Base-by-base conservation (phyloP, 2,113 vertebrate species). In the Callospermophilus lateralis region DNA sequence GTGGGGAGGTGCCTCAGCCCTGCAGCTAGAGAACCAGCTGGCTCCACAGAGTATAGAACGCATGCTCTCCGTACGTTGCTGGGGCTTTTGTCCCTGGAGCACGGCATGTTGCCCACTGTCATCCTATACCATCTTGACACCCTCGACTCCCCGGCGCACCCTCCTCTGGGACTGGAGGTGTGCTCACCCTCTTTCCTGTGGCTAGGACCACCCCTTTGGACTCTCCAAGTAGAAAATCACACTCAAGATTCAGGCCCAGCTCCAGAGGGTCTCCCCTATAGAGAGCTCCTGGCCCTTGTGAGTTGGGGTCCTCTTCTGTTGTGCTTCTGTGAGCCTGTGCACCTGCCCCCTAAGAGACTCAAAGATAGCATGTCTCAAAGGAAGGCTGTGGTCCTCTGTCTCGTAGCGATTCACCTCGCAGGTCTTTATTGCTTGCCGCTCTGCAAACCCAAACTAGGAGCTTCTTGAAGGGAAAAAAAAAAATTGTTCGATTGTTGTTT, bases 361-460 rank as follows among this genome's bases (percentile, higher is more conserved):
- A 32, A 30, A 87, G 51, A 28, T 28, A 24, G 1, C 17, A 24
- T 3, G 0, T 26, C 17, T 22, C 68, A 67, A 87, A n/a, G 24
- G 84, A n/a, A 89, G 48, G 5, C 24, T 68, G 24, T 6, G 34
- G 15, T 34, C 19, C 22, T 68, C 20, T 42, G 19, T 15, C 48
- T 79, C 9, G 20, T 22, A 19, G 37, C 42, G 37, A 55, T 78
- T 28, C 63, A 72, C 55, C 92, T 90, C 53, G 6, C 1, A 72
- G 39, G 37, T 79, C 58, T 32, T 68, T 39, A 70, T 24, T 34
- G 0, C 20, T 85, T 76, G 4, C 22, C 34, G 51, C 13, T 70
- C 16, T 95, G 63, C 51, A 89, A 76, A 93, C 19, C 20, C 70
- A 89, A 63, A 88, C 30, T 30, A 28, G 8, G 22, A 93, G 73